phyloP scores from a whole-genome alignment of 2,797 vertebrate genomes.

The Tenualosa thibaudeaui region DNA sequence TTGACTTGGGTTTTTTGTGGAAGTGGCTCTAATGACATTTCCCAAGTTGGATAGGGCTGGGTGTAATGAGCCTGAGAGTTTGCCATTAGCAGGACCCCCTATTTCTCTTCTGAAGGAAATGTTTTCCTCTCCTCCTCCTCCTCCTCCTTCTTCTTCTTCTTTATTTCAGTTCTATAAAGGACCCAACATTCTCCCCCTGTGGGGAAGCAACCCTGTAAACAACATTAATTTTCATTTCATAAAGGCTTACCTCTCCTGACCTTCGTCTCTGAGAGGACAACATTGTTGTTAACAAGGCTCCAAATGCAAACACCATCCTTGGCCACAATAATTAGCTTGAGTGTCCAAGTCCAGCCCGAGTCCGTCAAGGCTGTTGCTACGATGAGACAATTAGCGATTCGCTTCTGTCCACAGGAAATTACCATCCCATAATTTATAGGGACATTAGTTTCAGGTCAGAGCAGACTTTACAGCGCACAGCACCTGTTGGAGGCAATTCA shows the following conservation, averaged over 20 bases:
- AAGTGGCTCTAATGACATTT: not conserved
- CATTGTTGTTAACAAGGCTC: not conserved
- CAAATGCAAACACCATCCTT: not conserved
- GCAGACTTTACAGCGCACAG: not conserved
- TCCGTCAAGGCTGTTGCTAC: not conserved
- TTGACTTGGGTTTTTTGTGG: not conserved
- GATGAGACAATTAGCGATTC: not conserved
- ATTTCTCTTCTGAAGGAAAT: not conserved
- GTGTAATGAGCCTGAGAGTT: not conserved
- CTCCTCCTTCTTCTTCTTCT: too few relatives aligned
- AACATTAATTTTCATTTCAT: slow-evolving; percentile 10
- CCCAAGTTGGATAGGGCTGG: not conserved
- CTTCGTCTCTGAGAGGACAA: not conserved
- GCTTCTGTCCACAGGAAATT: slow-evolving; percentile 16
- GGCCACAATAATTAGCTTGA: not conserved
- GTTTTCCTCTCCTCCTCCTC: not conserved
- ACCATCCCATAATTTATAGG: not conserved
- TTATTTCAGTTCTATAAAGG: not conserved
- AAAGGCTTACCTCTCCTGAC: not conserved
- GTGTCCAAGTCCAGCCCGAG: not conserved
- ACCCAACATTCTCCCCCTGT: not conserved
- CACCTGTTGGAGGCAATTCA: not conserved
- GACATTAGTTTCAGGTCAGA: slow-evolving; percentile 10
- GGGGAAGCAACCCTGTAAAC: not conserved
- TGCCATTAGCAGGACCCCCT: not conserved